Conservation (phyloP, 2,113 vertebrate species). For the Lota lota region DNA sequence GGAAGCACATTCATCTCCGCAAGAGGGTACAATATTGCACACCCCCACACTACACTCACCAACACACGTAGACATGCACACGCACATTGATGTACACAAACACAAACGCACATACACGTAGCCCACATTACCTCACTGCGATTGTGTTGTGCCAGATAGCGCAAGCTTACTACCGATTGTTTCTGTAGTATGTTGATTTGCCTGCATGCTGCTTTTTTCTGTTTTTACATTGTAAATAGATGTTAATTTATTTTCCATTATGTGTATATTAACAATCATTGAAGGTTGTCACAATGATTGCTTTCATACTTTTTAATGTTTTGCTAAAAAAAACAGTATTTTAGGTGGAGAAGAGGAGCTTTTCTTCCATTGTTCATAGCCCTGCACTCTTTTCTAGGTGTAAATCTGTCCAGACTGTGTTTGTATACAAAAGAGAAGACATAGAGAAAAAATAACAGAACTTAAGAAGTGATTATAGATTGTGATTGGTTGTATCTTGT, state of each 20-base stretch:
- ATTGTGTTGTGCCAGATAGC: conserved; percentile 36
- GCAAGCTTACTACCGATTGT: conserved; percentile 44
- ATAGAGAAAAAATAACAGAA: conserved; percentile 19
- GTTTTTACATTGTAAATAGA: conserved; percentile 70
- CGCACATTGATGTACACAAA: conserved; percentile 20
- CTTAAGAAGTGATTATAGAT: conserved; percentile 80
- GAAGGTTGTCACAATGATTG: conserved; percentile 49
- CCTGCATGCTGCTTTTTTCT: conserved; percentile 75
- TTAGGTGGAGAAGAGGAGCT: conserved; percentile 46
- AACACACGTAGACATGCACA: conserved; percentile 13
- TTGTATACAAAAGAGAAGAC: conserved; percentile 55
- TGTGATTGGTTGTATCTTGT: conserved; percentile 84
- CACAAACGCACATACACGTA: conserved; percentile 19
- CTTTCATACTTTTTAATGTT: conserved; percentile 48
- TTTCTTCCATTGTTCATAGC: conserved; percentile 42
- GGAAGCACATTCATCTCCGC: conserved; percentile 1
- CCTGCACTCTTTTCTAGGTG: conserved; percentile 59
- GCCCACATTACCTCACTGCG: conserved; percentile 19
- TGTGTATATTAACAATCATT: conserved; percentile 63
- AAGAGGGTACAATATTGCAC: not conserved
- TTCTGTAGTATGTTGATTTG: conserved; percentile 54
- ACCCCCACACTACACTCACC: not conserved
- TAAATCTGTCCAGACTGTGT: conserved; percentile 66
- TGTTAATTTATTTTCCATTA: conserved; percentile 66
- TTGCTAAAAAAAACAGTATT: conserved; percentile 67